Base-by-base conservation (phyloP, 1,140 invertebrate genomes). In the Physella acuta region DNA sequence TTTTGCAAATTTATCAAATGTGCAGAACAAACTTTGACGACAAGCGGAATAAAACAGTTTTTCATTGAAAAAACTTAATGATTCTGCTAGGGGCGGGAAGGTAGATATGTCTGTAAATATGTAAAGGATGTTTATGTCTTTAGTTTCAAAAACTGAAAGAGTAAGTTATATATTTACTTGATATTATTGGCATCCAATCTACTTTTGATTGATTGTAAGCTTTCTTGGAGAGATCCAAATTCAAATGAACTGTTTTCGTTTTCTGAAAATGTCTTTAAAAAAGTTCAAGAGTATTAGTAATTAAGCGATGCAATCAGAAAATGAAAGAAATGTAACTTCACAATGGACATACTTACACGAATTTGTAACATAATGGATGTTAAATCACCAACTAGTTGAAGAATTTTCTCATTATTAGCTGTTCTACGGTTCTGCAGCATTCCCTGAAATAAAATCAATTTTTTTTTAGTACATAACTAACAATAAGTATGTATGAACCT, bases 351-450 rank as follows among this genome's bases (percentile, higher is more conserved):
- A 75, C 78, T 80, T 83, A 91, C 90, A 86, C 94, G 95, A 0
- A 97, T 91, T 88, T 97, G 94, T 51, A 97, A 86, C 89, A 98
- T 91, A 34, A 98, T 85, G 0, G 94, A 94, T 28, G 94, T 93
- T 28, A 98, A 88, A 84, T 94, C 91, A 56, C 91, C 91, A 5
- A 98, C 92, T 52, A 97, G 86, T 72, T 91, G 89, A 56, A 94
- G 86, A 31, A 82, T 73, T 60, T 78, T 76, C 11, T 82, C 75
- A 75, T 82, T 83, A 61, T 82, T 82, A 2, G 82, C 79, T 81
- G 73, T 73, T 49, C 74, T 75, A 30, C 89, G 87, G 69, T 76
- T 80, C 39, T 75, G 74, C 44, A 82, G 77, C 78, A 80, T 79
- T 20, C 66, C 75, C 79, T 80, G 77, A 31, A 75, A 37, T 36